Percentiles rank a stretch among this genome's conserved stretches.
These are phyloP conservation scores for Agonopterix alstromeriana DNA, from an alignment of 2,888 invertebrate genomes.

Conservation along the genomic window DNA sequence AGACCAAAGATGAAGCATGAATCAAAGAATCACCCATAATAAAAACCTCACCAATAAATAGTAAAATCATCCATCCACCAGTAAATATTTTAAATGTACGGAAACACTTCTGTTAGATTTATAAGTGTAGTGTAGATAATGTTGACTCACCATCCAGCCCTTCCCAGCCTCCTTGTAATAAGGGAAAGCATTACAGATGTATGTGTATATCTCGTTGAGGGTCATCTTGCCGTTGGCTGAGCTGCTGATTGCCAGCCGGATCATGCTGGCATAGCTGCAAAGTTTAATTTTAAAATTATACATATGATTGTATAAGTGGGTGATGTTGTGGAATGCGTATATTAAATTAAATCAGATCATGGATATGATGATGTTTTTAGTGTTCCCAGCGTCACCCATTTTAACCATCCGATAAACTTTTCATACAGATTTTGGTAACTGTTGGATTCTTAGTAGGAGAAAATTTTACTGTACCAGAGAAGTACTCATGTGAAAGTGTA, in stretches of 20 bases:
- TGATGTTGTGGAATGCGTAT: too few relatives aligned
- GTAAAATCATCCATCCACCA: neutral
- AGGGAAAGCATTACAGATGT: constrained; percentile 83
- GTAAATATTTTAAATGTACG: neutral
- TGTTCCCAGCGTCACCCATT: too few relatives aligned
- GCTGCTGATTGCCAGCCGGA: constrained; percentile 81
- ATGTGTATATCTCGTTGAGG: constrained; percentile 83
- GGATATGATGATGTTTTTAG: too few relatives aligned
- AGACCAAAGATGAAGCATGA: too few relatives aligned
- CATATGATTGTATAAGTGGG: too few relatives aligned
- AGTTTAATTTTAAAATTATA: constrained; percentile 9
- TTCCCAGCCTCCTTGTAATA: constrained; percentile 82
- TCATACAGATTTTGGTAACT: too few relatives aligned
- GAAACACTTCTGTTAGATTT: neutral
- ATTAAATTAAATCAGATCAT: too few relatives aligned
- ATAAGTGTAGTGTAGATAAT: neutral
- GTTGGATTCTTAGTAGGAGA: too few relatives aligned
- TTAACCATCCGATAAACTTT: too few relatives aligned
- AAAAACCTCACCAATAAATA: neutral
- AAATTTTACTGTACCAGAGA: too few relatives aligned
- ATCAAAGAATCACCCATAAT: too few relatives aligned
- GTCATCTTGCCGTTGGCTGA: constrained; percentile 83
- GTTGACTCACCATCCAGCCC: constrained; percentile 82
- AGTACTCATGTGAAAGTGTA: too few relatives aligned
- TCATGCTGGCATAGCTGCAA: constrained; percentile 82